Conservation (phyloP, 2,113 vertebrate genomes). For the Catagonus wagneri region DNA sequence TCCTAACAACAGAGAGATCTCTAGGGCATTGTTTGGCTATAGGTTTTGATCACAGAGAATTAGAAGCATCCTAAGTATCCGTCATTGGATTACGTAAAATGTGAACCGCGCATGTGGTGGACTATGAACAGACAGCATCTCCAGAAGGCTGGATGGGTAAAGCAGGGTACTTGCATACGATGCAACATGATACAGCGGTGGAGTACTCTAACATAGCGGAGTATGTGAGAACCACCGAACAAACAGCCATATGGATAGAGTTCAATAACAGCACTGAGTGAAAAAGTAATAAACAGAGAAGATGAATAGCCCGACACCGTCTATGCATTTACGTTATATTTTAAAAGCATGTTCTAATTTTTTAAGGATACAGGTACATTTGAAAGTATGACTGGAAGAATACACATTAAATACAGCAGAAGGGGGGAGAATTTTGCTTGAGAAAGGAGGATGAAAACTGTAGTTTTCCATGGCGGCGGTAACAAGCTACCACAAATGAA, state of each 20-base stretch:
- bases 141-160: not conserved
- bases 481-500: not conserved
- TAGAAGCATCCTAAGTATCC: not conserved
- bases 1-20: not conserved
- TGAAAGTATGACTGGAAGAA: not conserved
- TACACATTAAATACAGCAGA: not conserved
- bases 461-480: not conserved
- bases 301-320: not conserved
- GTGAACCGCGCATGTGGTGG: not conserved
- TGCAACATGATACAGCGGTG: not conserved
- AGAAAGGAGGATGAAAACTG: not conserved
- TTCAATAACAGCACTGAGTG: not conserved
- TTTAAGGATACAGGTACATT: not conserved
- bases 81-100: not conserved
- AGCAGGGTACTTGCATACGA: not conserved
- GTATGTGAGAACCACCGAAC: not conserved
- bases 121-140: not conserved
- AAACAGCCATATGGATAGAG: not conserved
- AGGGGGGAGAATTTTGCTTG: not conserved
- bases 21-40: not conserved
- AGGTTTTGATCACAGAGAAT: not conserved
- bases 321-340: not conserved
- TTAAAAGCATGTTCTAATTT: not conserved
- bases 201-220: not conserved
- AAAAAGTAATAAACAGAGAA: not conserved